Conservation (phyloP, 2,888 invertebrate species). For the Conomelus anceps region DNA sequence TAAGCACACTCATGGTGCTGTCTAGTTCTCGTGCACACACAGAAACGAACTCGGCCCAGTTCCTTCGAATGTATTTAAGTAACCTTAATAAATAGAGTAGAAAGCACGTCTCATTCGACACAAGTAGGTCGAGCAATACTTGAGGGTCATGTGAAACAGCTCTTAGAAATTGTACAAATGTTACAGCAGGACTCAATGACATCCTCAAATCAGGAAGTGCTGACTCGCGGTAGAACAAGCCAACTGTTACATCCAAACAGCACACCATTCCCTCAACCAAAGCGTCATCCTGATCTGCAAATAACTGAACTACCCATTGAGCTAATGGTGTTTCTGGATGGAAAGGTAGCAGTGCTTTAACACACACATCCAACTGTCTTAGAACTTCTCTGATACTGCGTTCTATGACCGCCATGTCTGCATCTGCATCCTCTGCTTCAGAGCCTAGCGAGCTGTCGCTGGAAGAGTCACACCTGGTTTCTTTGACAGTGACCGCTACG, state of each 20-base stretch:
- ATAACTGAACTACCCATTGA: conserved; percentile 79
- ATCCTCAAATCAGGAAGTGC: conserved; percentile 71
- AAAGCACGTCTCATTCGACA: conserved; percentile 87
- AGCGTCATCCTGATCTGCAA: conserved; percentile 86
- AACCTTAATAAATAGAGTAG: conserved; percentile 74
- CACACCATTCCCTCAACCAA: conserved; percentile 89
- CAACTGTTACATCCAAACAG: conserved; percentile 78
- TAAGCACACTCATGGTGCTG: conserved; percentile 77
- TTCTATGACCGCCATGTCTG: conserved; percentile 83
- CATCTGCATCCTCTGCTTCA: conserved; percentile 77
- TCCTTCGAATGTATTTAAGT: conserved; percentile 73
- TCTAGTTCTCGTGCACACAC: conserved; percentile 69
- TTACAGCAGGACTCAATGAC: conserved; percentile 76
- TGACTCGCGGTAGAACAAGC: conserved; percentile 73
- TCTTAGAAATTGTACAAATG: conserved; percentile 79
- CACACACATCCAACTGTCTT: conserved; percentile 71
- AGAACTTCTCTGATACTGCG: conserved; percentile 76
- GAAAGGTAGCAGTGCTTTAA: conserved; percentile 72
- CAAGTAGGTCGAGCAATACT: conserved; percentile 67
- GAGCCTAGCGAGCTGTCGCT: conserved; percentile 79
- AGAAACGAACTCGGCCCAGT: conserved; percentile 75
- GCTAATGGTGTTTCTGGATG: conserved; percentile 83
- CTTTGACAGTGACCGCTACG: conserved; percentile 83
- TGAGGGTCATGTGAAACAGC: conserved; percentile 55
- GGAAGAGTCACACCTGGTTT: conserved; percentile 73